Conservation (phyloP, 2,888 invertebrate species). For the Eristalis arbustorum region DNA sequence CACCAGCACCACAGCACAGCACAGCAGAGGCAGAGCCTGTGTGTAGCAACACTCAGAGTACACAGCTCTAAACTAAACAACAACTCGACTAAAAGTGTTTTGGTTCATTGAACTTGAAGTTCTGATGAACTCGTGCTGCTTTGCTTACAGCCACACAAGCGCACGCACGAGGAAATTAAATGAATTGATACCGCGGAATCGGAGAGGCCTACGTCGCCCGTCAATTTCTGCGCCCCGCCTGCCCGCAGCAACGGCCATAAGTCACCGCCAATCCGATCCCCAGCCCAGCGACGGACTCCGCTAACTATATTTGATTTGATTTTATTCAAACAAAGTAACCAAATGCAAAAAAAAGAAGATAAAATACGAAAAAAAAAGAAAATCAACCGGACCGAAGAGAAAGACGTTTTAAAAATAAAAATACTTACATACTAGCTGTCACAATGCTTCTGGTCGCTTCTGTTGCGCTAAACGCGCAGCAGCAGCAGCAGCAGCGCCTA, state of each 20-base stretch:
- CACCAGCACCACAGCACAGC: neutral
- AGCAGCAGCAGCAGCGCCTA: neutral
- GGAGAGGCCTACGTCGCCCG: constrained; percentile 28
- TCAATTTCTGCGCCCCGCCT: neutral
- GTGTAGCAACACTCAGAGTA: neutral
- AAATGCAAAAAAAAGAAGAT: constrained; percentile 38
- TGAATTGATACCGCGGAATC: constrained; percentile 67
- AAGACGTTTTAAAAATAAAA: constrained; percentile 30
- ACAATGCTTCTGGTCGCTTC: constrained; percentile 42
- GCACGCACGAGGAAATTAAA: constrained; percentile 69
- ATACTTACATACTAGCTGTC: constrained; percentile 42
- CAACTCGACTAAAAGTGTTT: constrained; percentile 51
- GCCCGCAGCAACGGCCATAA: neutral
- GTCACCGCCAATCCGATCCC: neutral
- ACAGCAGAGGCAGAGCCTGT: neutral
- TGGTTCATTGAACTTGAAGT: constrained; percentile 69
- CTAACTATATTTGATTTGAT: constrained; percentile 67
- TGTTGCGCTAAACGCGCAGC: constrained; percentile 8
- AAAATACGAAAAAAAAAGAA: neutral
- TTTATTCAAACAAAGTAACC: constrained; percentile 66
- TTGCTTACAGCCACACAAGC: constrained; percentile 45
- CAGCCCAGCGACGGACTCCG: constrained; percentile 2
- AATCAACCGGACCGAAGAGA: neutral
- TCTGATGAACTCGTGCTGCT: constrained; percentile 64
- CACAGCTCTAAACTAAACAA: constrained; percentile 22